phyloP scores from a whole-genome alignment of 2,888 invertebrate genomes.

The Melanophora roralis region DNA sequence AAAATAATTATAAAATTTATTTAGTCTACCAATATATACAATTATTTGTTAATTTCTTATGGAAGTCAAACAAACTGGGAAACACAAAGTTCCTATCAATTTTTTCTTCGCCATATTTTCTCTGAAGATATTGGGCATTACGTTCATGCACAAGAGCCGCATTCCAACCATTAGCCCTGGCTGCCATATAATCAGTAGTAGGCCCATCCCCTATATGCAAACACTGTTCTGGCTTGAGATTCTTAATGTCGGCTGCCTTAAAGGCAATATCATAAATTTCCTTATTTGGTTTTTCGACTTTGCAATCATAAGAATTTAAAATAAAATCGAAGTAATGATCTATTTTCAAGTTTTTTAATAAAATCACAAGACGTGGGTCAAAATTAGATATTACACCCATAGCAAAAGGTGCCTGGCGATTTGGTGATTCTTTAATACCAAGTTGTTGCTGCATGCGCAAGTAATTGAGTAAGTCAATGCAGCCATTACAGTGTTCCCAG shows the following conservation, averaged over 20 bases:
- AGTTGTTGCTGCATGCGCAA: constrained; percentile 76
- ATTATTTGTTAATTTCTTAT: constrained; percentile 74
- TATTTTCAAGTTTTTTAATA: constrained; percentile 83
- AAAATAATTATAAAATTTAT: neutral
- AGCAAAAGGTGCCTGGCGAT: constrained; percentile 65
- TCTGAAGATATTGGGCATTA: constrained; percentile 71
- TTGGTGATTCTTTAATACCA: constrained; percentile 55
- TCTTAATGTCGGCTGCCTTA: constrained; percentile 75
- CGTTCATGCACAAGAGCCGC: constrained; percentile 79
- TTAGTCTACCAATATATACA: constrained; percentile 71
- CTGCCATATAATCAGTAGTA: constrained; percentile 87
- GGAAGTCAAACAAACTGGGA: constrained; percentile 78
- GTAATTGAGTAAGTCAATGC: constrained; percentile 81
- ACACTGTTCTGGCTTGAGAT: constrained; percentile 81
- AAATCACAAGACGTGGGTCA: constrained; percentile 86
- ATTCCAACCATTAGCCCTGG: constrained; percentile 86
- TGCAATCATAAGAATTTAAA: constrained; percentile 86
- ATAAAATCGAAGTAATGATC: constrained; percentile 87
- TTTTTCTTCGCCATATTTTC: constrained; percentile 76
- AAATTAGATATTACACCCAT: constrained; percentile 93
- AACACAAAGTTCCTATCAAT: constrained; percentile 77
- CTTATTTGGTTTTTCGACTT: constrained; percentile 85
- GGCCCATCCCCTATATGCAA: constrained; percentile 90
- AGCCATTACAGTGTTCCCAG: constrained; percentile 85
- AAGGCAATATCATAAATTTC: constrained; percentile 85